Evolutionary conservation across 2,888 invertebrate species (phyloP).

Genomic region (Drosophila niveifrons): DNA sequence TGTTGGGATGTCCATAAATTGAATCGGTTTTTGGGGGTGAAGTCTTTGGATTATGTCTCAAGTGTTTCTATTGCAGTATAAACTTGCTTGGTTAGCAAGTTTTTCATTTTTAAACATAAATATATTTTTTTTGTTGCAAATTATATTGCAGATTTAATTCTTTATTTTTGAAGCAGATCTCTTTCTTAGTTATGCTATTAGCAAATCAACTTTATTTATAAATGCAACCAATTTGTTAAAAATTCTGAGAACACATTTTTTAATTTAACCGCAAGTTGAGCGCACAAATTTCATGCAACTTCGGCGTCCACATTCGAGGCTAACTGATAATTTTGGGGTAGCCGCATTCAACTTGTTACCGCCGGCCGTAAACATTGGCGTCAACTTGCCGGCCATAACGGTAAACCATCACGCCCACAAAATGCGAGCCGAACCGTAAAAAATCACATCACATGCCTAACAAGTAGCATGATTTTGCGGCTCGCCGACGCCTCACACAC

Average conservation of each 20-base stretch:
- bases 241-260: slow-evolving; percentile 37
- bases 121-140: background rate
- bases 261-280: slow-evolving; percentile 6
- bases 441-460: slow-evolving; percentile 76
- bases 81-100: background rate
- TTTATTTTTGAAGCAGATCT: too few relatives aligned
- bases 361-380: slow-evolving; percentile 30
- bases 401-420: slow-evolving; percentile 44
- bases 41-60: background rate
- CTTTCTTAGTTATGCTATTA: too few relatives aligned
- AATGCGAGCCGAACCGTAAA: slow-evolving; percentile 36
- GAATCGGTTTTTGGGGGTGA: background rate
- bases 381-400: slow-evolving; percentile 49
- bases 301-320: slow-evolving; percentile 28
- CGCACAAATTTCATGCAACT: slow-evolving; percentile 33
- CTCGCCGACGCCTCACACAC: slow-evolving; percentile 58
- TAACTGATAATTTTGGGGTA: slow-evolving; percentile 55
- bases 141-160: too few relatives aligned
- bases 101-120: background rate
- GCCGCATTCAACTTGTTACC: slow-evolving; percentile 31
- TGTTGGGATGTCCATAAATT: slow-evolving; percentile 6
- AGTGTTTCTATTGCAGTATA: background rate
- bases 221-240: slow-evolving; percentile 13
- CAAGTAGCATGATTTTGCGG: slow-evolving; percentile 69
- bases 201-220: background rate